Evolutionary conservation across 2,113 vertebrate genomes (phyloP), one percentile per base, ranked within the genome.

Genomic region (Dendrocopos noguchii): DNA sequence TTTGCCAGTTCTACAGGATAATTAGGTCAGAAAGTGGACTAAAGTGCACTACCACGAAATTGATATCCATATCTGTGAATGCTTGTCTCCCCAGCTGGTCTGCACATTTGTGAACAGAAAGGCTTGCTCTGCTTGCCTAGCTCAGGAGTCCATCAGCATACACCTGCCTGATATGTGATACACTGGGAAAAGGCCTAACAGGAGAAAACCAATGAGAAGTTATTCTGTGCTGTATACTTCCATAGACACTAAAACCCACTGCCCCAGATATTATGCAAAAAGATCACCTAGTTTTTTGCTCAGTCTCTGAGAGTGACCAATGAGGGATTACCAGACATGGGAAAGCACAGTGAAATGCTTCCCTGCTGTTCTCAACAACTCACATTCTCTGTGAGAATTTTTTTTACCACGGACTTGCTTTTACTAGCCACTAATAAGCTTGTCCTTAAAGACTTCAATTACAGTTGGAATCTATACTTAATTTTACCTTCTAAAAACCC

Each of bases 401-500:
- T 46, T 59, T 44, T 85, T 50, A 80, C 44, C 22, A n/a, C 27
- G 74, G 76, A 22, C 21, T 55, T 52, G 16, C 21, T 76, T 65
- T 82, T 47, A 72, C 24, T 33, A 87, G 66, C 9, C 47, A n/a
- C 53, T 80, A 27, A 60, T 44, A 67, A 65, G 15, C 33, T 76
- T 76, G 15, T 52, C 66, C 33, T 81, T 76, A n/a, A 72, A 66
- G n/a, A 64, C 15, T 36, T 85, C 63, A 80, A 80, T 66, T 25
- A 61, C 9, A 61, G 73, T 87, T 68, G 46, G 15, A 46, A 61
- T n/a, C n/a, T 56, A n/a, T 34, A 28, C 67, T 71, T 83, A 18
- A 77, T 91, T 93, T 68, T 68, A 31, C 72, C 34, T 93, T 89
- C 29, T 67, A 88, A 65, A 93, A 72, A 50, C 53, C 39, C n/a